Conservation (phyloP, 1,140 invertebrate genomes). For the Holcopasites calliopsidis region DNA sequence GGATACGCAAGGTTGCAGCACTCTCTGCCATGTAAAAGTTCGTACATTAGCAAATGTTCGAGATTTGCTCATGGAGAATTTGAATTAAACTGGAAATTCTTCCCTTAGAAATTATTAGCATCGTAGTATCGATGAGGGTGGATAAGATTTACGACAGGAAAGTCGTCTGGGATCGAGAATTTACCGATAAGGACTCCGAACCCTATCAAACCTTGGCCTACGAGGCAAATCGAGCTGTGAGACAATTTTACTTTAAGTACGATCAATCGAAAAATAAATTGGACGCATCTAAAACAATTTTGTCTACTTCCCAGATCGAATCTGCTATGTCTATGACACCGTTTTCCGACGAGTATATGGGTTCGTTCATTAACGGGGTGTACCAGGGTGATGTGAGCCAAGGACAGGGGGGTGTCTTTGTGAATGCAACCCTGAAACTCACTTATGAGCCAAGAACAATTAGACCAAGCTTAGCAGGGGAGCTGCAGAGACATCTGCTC, state of each 20-base stretch:
- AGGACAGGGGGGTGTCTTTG: constrained; percentile 86
- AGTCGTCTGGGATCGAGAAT: constrained; percentile 87
- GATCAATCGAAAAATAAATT: no score
- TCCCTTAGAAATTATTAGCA: constrained; percentile 83
- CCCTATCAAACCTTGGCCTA: constrained; percentile 90
- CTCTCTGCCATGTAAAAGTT: constrained; percentile 88
- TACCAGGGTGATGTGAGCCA: constrained; percentile 85
- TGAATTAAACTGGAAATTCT: not conserved
- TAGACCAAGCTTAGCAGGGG: constrained; percentile 84
- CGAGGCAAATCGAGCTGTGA: constrained; percentile 91
- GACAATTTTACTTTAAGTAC: constrained; percentile 65
- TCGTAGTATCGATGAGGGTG: constrained; percentile 89
- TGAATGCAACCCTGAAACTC: constrained; percentile 90
- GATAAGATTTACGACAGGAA: constrained; percentile 90
- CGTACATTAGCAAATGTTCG: constrained; percentile 47
- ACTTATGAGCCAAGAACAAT: constrained; percentile 82
- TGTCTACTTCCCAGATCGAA: constrained; percentile 84
- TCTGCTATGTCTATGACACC: constrained; percentile 94
- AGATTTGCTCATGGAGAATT: not conserved
- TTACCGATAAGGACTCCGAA: constrained; percentile 88
- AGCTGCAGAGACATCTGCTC: constrained; percentile 91
- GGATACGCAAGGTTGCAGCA: constrained; percentile 90
- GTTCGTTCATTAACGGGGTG: constrained; percentile 89
- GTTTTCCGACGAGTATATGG: constrained; percentile 91
- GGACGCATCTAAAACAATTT: not conserved